These are phyloP conservation scores for Nemurella pictetii DNA, from an alignment of 2,888 invertebrate genomes.

Conservation along the genomic window DNA sequence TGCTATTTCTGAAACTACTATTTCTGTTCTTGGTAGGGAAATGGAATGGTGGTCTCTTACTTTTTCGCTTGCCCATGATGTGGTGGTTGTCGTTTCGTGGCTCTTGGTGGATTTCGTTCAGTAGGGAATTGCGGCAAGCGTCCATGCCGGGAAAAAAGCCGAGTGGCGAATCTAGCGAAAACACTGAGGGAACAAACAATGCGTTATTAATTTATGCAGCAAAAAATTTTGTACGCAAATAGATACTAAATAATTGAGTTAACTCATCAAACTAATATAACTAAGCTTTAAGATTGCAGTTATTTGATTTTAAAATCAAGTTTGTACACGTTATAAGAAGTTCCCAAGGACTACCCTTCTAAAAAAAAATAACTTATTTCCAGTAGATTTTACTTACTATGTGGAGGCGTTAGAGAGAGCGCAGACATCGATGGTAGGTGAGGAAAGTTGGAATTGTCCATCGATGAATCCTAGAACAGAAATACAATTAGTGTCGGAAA, in stretches of 20 bases:
- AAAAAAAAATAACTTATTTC: conserved; percentile 31
- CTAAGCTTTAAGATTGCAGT: no score
- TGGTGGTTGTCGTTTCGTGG: conserved; percentile 48
- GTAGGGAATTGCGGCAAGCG: conserved; percentile 71
- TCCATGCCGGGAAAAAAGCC: conserved; percentile 78
- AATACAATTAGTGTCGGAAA: conserved; percentile 22
- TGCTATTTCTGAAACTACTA: conserved; percentile 37
- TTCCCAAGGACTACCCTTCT: no score
- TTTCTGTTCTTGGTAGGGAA: neutral
- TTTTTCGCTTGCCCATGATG: conserved; percentile 73
- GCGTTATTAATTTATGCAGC: neutral
- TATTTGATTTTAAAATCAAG: no score
- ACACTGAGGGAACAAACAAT: conserved; percentile 59
- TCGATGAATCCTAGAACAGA: conserved; percentile 51
- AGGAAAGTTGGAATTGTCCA: conserved; percentile 58
- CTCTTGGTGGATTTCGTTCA: conserved; percentile 57
- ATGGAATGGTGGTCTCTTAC: conserved; percentile 57
- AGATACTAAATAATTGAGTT: no score
- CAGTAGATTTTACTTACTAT: conserved; percentile 59
- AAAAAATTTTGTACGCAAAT: neutral
- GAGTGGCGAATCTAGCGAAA: conserved; percentile 72
- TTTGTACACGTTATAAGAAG: no score
- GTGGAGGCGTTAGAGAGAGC: conserved; percentile 78
- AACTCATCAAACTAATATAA: no score
- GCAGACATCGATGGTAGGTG: conserved; percentile 74